Evolutionary conservation across 2,888 invertebrate species (phyloP), one percentile per base, ranked within the genome.

Genomic region (Chrysina gloriosa): DNA sequence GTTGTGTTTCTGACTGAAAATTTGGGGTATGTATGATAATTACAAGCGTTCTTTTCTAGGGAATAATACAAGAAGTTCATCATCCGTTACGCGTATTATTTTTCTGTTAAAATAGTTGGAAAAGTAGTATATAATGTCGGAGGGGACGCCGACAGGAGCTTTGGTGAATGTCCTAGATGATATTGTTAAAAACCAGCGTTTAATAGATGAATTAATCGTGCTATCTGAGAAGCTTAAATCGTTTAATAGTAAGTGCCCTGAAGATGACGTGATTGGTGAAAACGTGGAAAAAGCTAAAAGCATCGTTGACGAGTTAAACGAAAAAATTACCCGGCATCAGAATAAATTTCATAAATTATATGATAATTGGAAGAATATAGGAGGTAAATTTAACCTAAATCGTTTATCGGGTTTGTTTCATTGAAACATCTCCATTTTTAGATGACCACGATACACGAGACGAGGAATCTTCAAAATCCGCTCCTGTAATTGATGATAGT

Each of bases 81-180:
- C n/a, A n/a, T n/a, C n/a, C n/a, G n/a, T n/a, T n/a, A n/a, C n/a
- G n/a, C n/a, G n/a, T n/a, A n/a, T n/a, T n/a, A n/a, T n/a, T n/a
- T n/a, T n/a, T n/a, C n/a, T n/a, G n/a, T n/a, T n/a, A n/a, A n/a
- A n/a, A n/a, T n/a, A n/a, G n/a, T n/a, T n/a, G n/a, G n/a, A n/a
- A n/a, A n/a, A n/a, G n/a, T n/a, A n/a, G n/a, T n/a, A n/a, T 45
- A 45, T 21, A 42, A 69, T 72, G 72, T 63, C 67, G 1, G 69
- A 69, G 29, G 65, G 52, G 6, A 52, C 42, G 14, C 23, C 67
- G n/a, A 19, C 42, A 9, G 63, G 23, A 34, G 56, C 70, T 29
- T 63, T 75, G 29, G 58, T 68, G 27, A 67, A 65, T 21, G 65
- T 73, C 34, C 56, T 74, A 65, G 65, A 70, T 21, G 69, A 72